phyloP scores from a whole-genome alignment of 2,113 vertebrate genomes.

The Pygoscelis antarcticus region DNA sequence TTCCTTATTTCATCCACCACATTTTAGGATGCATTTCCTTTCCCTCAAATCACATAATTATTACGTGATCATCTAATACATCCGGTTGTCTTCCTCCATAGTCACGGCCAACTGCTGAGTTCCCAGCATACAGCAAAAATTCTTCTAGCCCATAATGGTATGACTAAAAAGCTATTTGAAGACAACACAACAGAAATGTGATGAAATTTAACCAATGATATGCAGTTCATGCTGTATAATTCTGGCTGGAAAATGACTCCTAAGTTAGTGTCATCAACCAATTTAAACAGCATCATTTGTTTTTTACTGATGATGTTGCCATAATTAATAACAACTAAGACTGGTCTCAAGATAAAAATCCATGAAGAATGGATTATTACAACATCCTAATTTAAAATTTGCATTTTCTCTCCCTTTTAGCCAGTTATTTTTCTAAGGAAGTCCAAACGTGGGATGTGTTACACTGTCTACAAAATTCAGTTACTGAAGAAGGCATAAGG shows the following conservation, averaged over 20 bases:
- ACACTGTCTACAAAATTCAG: background rate
- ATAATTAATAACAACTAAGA: background rate
- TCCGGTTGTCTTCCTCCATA: background rate
- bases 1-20: background rate
- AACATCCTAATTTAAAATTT: background rate
- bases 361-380: background rate
- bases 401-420: background rate
- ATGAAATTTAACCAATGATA: background rate
- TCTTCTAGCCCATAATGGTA: background rate
- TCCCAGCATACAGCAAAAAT: background rate
- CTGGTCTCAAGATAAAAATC: background rate
- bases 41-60: background rate
- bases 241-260: background rate
- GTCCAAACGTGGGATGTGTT: background rate
- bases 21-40: conserved; percentile 29
- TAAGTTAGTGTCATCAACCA: background rate
- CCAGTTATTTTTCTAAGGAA: background rate
- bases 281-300: background rate
- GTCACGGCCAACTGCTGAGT: background rate
- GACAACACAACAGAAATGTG: background rate
- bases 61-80: background rate
- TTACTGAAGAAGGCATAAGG: background rate
- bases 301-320: background rate
- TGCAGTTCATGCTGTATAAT: background rate
- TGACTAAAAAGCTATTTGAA: background rate